Percentiles rank a stretch among this genome's conserved stretches.
Conservation (phyloP, 2,888 invertebrate species). For the Xestobium rufovillosum region DNA sequence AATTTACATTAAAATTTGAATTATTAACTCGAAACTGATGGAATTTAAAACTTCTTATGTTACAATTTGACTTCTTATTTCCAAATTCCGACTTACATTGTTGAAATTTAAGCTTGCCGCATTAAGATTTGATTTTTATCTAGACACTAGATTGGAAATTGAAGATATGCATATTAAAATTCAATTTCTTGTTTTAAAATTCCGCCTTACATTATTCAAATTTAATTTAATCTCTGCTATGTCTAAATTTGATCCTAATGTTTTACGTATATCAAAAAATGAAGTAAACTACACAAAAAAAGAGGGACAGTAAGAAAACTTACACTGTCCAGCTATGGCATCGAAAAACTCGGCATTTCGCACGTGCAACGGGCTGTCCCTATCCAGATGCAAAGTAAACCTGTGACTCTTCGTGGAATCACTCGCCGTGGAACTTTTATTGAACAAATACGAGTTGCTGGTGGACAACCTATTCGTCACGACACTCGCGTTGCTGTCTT, state of each 20-base stretch:
- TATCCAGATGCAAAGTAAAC: constrained; percentile 66
- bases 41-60: constrained; percentile 8
- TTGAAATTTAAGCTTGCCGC: no score
- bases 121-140: no score
- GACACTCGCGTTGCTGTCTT: constrained; percentile 37
- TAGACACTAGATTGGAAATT: no score
- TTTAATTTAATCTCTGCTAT: constrained; percentile 1
- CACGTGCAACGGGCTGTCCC: constrained; percentile 65
- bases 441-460: constrained; percentile 52
- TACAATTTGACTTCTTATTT: no score
- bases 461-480: constrained; percentile 49
- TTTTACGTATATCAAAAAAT: no score
- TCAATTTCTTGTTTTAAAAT: no score
- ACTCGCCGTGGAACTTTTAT: constrained; percentile 44
- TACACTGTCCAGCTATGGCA: constrained; percentile 62
- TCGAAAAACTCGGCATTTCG: constrained; percentile 69
- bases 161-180: constrained; percentile 9
- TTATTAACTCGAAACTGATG: no score
- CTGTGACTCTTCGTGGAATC: constrained; percentile 54
- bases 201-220: constrained; percentile 1
- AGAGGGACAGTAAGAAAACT: no score
- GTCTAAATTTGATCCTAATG: no score
- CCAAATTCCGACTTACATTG: no score
- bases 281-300: no score
- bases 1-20: no score